These are phyloP conservation scores for Dipodomys ordii DNA, from an alignment of 2,113 vertebrate species.

Conservation along the genomic window DNA sequence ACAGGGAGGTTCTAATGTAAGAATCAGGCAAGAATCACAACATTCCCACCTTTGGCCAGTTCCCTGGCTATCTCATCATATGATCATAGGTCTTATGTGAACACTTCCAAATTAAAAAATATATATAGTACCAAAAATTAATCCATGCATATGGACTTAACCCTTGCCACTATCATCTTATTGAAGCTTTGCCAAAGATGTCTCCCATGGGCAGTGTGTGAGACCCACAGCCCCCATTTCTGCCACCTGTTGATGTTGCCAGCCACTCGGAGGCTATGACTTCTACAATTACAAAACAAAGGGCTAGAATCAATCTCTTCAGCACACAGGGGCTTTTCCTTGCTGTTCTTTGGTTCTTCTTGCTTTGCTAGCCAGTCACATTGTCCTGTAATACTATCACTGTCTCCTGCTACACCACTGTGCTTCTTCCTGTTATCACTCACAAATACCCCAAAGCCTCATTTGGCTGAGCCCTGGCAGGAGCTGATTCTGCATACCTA, in stretches of 20 bases:
- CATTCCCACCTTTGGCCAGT: neutral
- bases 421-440: neutral
- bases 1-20: conserved; percentile 56
- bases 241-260: neutral
- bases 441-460: neutral
- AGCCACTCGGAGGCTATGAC: neutral
- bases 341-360: conserved; percentile 32
- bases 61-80: neutral
- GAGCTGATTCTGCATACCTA: conserved; percentile 13
- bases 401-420: conserved; percentile 1
- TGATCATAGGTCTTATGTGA: conserved; percentile 16
- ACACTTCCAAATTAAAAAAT: conserved; percentile 11
- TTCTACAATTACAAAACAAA: conserved; percentile 30
- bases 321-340: neutral
- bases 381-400: neutral
- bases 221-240: neutral
- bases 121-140: conserved; percentile 74
- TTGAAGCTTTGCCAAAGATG: neutral
- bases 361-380: neutral
- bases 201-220: neutral
- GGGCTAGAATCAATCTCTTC: neutral
- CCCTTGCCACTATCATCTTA: conserved; percentile 23
- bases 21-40: conserved; percentile 42
- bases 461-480: neutral
- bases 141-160: neutral